A percentile compares a stretch with the other conserved stretches of the same genome.
Conservation (phyloP, 1,140 invertebrate species). For the Frieseomelitta varia region DNA sequence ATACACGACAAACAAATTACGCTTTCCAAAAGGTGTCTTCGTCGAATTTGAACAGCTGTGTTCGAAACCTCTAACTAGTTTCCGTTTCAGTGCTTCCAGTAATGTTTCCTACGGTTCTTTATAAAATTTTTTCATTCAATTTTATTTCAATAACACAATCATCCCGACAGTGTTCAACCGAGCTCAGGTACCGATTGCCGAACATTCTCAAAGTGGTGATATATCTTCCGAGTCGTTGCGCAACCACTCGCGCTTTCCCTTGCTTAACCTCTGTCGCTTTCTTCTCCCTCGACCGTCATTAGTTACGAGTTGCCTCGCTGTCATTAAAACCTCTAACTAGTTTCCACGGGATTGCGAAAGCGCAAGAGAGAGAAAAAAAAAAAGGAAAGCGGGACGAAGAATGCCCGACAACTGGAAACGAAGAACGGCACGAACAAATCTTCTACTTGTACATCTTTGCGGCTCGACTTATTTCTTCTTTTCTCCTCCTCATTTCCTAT, state of each 20-base stretch:
- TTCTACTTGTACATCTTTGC: background rate
- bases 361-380: background rate
- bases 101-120: too few relatives aligned
- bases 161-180: too few relatives aligned
- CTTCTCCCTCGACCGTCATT: background rate
- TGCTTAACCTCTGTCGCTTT: background rate
- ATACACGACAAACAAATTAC: too few relatives aligned
- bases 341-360: background rate
- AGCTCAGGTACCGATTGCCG: background rate
- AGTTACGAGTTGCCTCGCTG: background rate
- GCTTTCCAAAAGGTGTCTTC: too few relatives aligned
- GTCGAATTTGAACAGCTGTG: too few relatives aligned
- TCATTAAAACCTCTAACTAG: constrained; percentile 8
- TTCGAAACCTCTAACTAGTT: too few relatives aligned
- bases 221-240: constrained; percentile 1
- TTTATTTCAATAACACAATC: too few relatives aligned
- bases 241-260: constrained; percentile 1
- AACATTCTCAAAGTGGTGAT: constrained; percentile 16
- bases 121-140: too few relatives aligned
- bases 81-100: too few relatives aligned
- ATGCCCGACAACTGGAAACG: background rate
- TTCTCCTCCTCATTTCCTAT: too few relatives aligned
- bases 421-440: background rate
- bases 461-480: background rate
- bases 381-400: background rate